Percentiles rank a stretch among this genome's conserved stretches.
These are phyloP conservation scores for Petrocephalus sullivani DNA, from an alignment of 2,797 vertebrate genomes.

Conservation along the genomic window DNA sequence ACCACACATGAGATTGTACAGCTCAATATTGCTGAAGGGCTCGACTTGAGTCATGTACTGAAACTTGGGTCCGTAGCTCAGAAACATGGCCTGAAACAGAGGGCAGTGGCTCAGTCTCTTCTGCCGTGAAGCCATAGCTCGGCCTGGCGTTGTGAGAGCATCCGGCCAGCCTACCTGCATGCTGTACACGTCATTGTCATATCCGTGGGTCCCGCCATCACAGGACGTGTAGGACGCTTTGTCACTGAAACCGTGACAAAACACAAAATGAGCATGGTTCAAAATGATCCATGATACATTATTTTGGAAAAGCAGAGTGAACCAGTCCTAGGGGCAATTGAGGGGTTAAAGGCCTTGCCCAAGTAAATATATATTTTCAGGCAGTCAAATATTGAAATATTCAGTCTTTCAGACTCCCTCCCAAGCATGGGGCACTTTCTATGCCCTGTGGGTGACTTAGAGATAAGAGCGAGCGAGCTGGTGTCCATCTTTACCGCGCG, in stretches of 20 bases:
- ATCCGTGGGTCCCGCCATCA: slow-evolving; percentile 61
- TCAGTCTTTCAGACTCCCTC: background rate
- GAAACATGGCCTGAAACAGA: slow-evolving; percentile 55
- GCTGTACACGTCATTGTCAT: slow-evolving; percentile 63
- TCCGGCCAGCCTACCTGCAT: slow-evolving; percentile 57
- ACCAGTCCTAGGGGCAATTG: background rate
- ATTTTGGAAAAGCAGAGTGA: background rate
- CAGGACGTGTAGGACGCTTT: slow-evolving; percentile 54
- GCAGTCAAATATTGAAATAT: background rate
- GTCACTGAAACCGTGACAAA: slow-evolving; percentile 39
- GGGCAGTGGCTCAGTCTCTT: background rate
- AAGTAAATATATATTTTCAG: background rate
- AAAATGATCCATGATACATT: background rate
- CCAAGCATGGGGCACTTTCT: background rate
- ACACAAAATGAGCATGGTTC: background rate
- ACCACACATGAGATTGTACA: slow-evolving; percentile 76
- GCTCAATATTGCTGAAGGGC: slow-evolving; percentile 64
- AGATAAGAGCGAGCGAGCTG: background rate
- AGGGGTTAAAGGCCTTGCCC: background rate
- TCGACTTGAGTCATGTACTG: slow-evolving; percentile 44
- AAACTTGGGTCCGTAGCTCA: slow-evolving; percentile 66
- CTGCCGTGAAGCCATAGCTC: background rate
- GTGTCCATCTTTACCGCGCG: slow-evolving; percentile 49
- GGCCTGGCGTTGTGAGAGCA: background rate
- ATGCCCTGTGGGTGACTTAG: background rate